phyloP scores from a whole-genome alignment of 2,797 vertebrate species.

The Odontamblyopus lacepedii region DNA sequence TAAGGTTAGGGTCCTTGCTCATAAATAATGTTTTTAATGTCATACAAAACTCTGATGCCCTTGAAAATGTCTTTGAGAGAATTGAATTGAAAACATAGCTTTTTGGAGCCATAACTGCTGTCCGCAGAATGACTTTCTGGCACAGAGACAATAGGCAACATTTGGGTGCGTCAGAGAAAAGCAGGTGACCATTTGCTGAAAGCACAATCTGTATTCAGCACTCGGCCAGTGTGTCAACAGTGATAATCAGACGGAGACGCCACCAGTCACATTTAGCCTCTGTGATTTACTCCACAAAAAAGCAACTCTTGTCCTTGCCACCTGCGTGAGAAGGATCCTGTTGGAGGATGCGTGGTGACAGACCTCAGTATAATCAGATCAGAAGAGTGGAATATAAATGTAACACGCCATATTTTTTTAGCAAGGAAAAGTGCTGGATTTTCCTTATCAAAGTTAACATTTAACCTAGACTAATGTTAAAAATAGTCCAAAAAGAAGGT shows the following conservation, averaged over 20 bases:
- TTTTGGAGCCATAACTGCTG: neutral
- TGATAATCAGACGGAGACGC: conserved; percentile 61
- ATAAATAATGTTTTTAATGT: neutral
- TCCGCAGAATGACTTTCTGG: conserved; percentile 1
- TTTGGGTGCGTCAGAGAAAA: conserved; percentile 23
- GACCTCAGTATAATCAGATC: conserved; percentile 50
- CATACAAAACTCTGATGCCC: neutral
- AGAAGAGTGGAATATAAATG: neutral
- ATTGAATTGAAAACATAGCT: neutral
- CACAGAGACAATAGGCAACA: conserved; percentile 12
- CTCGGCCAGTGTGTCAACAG: conserved; percentile 52
- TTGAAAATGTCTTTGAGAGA: neutral
- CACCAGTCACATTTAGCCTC: conserved; percentile 49
- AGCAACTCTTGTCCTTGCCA: conserved; percentile 65
- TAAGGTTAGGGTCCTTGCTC: neutral
- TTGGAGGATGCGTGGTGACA: conserved; percentile 34
- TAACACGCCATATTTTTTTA: neutral
- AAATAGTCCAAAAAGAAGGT: neutral
- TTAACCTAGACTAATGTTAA: neutral
- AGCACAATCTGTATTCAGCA: conserved; percentile 55
- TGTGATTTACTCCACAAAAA: conserved; percentile 67
- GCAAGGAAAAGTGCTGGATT: neutral
- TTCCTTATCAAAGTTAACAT: neutral
- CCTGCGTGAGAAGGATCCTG: conserved; percentile 50
- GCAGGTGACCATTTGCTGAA: conserved; percentile 18